These are phyloP conservation scores for Imbricaverruca yamaguchii DNA, from an alignment of 2,888 invertebrate genomes.

Conservation along the genomic window DNA sequence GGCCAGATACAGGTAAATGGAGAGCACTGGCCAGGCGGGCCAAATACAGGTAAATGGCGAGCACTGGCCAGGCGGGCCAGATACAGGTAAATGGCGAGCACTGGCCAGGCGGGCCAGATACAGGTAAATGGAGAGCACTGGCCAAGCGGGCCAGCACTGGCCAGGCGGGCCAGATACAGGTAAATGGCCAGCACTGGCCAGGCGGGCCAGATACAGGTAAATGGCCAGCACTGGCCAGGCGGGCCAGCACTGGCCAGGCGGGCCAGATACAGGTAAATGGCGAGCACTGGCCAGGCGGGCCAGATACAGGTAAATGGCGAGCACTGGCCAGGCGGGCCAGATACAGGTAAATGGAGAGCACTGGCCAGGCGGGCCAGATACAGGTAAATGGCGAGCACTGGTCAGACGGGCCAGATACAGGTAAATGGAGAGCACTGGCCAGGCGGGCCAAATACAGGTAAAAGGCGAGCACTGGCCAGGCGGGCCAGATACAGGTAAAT, in stretches of 20 bases:
- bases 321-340: slow-evolving; percentile 69
- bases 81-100: slow-evolving; percentile 45
- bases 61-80: no score
- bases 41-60: background rate
- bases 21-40: background rate
- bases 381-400: background rate
- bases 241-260: slow-evolving; percentile 93
- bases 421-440: slow-evolving; percentile 53
- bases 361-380: slow-evolving; percentile 66
- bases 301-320: no score
- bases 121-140: slow-evolving; percentile 55
- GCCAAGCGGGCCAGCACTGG: slow-evolving; percentile 75
- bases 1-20: background rate
- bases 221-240: slow-evolving; percentile 23
- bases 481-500: slow-evolving; percentile 43
- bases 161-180: slow-evolving; percentile 40
- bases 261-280: slow-evolving; percentile 53
- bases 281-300: slow-evolving; percentile 39
- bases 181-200: slow-evolving; percentile 45
- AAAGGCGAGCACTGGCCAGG: slow-evolving; percentile 50
- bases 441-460: slow-evolving; percentile 88
- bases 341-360: slow-evolving; percentile 61
- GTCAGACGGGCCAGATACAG: no score
- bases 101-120: slow-evolving; percentile 86
- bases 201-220: slow-evolving; percentile 89